A percentile compares a stretch with the other conserved stretches of the same genome.
Evolutionary conservation across 2,113 vertebrate genomes (phyloP).

Genomic region (Strix aluco): DNA sequence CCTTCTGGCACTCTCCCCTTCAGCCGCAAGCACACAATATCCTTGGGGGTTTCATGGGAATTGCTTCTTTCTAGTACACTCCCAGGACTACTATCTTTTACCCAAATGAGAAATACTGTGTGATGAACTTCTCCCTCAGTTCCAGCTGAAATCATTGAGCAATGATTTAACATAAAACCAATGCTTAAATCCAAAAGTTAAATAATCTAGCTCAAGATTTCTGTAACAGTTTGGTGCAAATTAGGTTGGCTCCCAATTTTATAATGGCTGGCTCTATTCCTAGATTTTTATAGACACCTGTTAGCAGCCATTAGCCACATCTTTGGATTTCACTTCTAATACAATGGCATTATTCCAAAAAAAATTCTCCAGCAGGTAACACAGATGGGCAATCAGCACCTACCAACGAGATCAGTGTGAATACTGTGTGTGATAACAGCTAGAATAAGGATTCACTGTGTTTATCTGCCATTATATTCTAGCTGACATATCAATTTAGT

Average conservation of each 20-base stretch:
- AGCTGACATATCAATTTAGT: constrained; percentile 26
- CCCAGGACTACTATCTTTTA: neutral
- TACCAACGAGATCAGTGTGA: constrained; percentile 33
- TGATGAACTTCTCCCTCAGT: neutral
- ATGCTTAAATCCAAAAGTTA: neutral
- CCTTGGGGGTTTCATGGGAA: neutral
- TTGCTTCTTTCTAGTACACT: neutral
- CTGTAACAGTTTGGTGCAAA: constrained; percentile 22
- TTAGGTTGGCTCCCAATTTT: neutral
- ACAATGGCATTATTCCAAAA: constrained; percentile 44
- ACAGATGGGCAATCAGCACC: constrained; percentile 63
- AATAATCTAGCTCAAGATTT: constrained; percentile 32
- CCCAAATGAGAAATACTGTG: neutral
- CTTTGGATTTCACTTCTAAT: constrained; percentile 45
- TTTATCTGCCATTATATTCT: constrained; percentile 21
- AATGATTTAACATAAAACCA: neutral
- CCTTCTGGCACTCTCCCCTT: constrained; percentile 5
- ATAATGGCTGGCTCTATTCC: neutral
- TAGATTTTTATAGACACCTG: constrained; percentile 48
- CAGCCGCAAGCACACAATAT: neutral
- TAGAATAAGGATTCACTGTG: neutral
- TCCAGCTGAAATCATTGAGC: neutral
- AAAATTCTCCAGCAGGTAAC: constrained; percentile 47
- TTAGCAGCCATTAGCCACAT: constrained; percentile 44
- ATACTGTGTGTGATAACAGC: neutral